These are phyloP conservation scores for Eupithecia pulchellata DNA, from an alignment of 2,888 invertebrate genomes.

Conservation along the genomic window DNA sequence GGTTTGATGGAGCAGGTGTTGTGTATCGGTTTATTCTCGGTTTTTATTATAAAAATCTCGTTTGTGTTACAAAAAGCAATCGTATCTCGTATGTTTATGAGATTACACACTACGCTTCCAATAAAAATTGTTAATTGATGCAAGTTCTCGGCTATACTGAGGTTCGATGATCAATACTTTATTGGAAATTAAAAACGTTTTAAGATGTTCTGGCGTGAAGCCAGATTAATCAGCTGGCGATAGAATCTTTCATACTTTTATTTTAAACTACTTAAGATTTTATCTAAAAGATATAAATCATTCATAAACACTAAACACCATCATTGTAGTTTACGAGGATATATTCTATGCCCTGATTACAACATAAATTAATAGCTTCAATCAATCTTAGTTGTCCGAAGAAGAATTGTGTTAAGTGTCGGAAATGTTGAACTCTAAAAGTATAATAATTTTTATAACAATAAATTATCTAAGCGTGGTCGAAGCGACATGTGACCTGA, in stretches of 20 bases:
- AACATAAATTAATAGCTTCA: constrained; percentile 53
- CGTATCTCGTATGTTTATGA: constrained; percentile 70
- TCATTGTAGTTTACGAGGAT: constrained; percentile 42
- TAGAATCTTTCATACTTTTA: constrained; percentile 11
- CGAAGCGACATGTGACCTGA: too few species aligned
- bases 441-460: background rate
- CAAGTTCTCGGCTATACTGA: constrained; percentile 51
- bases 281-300: constrained; percentile 35
- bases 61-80: constrained; percentile 73
- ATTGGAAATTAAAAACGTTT: constrained; percentile 35
- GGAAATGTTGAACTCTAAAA: constrained; percentile 23
- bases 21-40: constrained; percentile 80
- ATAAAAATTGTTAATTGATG: constrained; percentile 66
- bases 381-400: constrained; percentile 58
- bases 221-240: constrained; percentile 17
- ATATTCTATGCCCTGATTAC: constrained; percentile 32
- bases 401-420: constrained; percentile 42
- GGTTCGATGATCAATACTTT: constrained; percentile 46
- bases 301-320: constrained; percentile 41
- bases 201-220: constrained; percentile 32
- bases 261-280: background rate
- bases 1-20: constrained; percentile 83
- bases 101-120: constrained; percentile 60
- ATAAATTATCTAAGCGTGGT: too few species aligned
- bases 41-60: constrained; percentile 82